Percentiles rank a stretch among this genome's conserved stretches.
These are phyloP conservation scores for Melinaea menophilus DNA, from an alignment of 2,888 invertebrate genomes.

Conservation along the genomic window DNA sequence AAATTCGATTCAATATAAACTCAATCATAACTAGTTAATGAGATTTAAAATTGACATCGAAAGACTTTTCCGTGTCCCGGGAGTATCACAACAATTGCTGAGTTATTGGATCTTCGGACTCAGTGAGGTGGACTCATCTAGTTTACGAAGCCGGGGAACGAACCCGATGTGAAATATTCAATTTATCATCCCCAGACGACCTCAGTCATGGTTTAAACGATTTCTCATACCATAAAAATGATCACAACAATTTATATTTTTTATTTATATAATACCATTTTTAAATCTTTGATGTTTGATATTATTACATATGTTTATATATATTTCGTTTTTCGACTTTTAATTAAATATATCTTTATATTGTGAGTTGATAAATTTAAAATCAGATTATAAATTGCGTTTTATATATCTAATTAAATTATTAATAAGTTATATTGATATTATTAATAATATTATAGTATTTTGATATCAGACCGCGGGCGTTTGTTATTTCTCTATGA, in stretches of 20 bases:
- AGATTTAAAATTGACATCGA: constrained; percentile 23
- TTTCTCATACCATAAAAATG: constrained; percentile 2
- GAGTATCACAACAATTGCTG: constrained; percentile 32
- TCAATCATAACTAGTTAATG: constrained; percentile 24
- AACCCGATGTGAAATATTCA: constrained; percentile 35
- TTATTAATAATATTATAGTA: no score
- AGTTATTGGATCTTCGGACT: constrained; percentile 31
- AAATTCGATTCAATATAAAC: not conserved
- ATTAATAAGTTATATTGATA: no score
- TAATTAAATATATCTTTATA: no score
- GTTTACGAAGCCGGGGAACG: constrained; percentile 33
- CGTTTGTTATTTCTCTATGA: not conserved
- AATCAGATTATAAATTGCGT: no score
- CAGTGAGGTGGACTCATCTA: constrained; percentile 37
- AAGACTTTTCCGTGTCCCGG: constrained; percentile 24
- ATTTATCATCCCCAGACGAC: constrained; percentile 31
- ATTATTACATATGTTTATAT: not conserved
- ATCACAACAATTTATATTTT: constrained; percentile 2
- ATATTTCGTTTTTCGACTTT: no score
- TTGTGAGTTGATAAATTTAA: no score
- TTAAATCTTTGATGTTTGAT: not conserved
- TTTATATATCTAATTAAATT: no score
- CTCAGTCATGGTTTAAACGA: constrained; percentile 7
- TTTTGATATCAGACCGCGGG: not conserved
- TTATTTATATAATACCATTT: not conserved